Conservation (phyloP, 2,888 invertebrate genomes). For the Esperia sulphurella region DNA sequence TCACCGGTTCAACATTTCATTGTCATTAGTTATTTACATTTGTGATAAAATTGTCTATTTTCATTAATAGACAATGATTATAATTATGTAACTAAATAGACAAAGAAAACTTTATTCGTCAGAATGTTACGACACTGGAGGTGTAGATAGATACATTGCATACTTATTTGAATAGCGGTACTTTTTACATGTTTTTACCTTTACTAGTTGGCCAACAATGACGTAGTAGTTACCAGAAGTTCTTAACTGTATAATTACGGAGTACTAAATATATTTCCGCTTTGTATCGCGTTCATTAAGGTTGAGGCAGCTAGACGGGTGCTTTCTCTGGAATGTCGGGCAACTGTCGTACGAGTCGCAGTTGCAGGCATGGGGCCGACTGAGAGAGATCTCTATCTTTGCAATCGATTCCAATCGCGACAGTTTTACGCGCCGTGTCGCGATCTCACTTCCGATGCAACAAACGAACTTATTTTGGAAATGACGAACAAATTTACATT, state of each 20-base stretch:
- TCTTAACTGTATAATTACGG: constrained; percentile 13
- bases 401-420: constrained; percentile 68
- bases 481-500: constrained; percentile 4
- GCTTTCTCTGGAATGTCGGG: constrained; percentile 55
- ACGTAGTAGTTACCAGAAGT: constrained; percentile 10
- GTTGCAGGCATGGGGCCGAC: constrained; percentile 31
- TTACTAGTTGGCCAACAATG: constrained; percentile 4
- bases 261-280: constrained; percentile 10
- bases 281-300: constrained; percentile 37
- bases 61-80: too few relatives aligned
- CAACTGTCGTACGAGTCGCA: constrained; percentile 47
- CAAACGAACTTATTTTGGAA: constrained; percentile 12
- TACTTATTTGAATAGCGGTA: neutral
- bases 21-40: too few relatives aligned
- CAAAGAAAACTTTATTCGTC: too few relatives aligned
- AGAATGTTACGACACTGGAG: too few relatives aligned
- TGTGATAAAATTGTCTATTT: too few relatives aligned
- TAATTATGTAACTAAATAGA: too few relatives aligned
- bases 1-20: too few relatives aligned
- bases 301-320: constrained; percentile 30
- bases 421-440: constrained; percentile 69
- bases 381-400: constrained; percentile 59
- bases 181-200: constrained; percentile 7
- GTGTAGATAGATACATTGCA: neutral
- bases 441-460: constrained; percentile 48